Evolutionary conservation across 2,113 vertebrate species (phyloP), one percentile per base, ranked within the genome.

Genomic region (Paratilapia polleni): DNA sequence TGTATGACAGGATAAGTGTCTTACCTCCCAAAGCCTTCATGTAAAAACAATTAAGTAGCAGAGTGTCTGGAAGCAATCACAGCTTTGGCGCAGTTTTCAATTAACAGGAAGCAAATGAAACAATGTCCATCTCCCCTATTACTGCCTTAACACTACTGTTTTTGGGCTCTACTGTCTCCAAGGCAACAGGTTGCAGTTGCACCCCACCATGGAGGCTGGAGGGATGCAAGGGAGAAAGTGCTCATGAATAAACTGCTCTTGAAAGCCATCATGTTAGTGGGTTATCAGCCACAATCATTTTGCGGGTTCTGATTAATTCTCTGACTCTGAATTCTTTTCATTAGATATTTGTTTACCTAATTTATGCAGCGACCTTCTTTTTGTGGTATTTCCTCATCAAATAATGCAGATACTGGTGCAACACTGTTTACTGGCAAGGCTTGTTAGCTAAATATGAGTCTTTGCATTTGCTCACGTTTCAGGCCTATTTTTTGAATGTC

Each of bases 111-210:
- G 47, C 54, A 81, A 88, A 89, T 80, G 66, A 82, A 84, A 78
- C 81, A 2, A 38, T 31, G 24, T 78, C 80, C 19, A 7, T 81
- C 85, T 62, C 54, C 74, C 81, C n/a, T 80, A 24, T 75, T 64
- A 56, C 41, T 38, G 56, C 81, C 63, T 81, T 47, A 63, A 58
- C 58, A 4, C 56, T 14, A 82, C 64, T 87, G 60, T 87, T 90
- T 85, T 81, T 41, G 49, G 78, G 63, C 9, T 47, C 60, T 5
- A 12, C 86, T n/a, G 92, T 95, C 90, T 83, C 94, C 94, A 94
- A 87, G 91, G 94, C 94, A 93, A 94, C 94, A 93, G 84, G 91
- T 93, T 87, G 84, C 85, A 59, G 84, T n/a, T 34, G 47, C 84
- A 76, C 61, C 52, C 79, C 64, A 83, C 38, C 58, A 66, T 9